These are phyloP conservation scores for Carcinoscorpius rotundicauda DNA, from an alignment of 1,140 invertebrate species.

Conservation along the genomic window DNA sequence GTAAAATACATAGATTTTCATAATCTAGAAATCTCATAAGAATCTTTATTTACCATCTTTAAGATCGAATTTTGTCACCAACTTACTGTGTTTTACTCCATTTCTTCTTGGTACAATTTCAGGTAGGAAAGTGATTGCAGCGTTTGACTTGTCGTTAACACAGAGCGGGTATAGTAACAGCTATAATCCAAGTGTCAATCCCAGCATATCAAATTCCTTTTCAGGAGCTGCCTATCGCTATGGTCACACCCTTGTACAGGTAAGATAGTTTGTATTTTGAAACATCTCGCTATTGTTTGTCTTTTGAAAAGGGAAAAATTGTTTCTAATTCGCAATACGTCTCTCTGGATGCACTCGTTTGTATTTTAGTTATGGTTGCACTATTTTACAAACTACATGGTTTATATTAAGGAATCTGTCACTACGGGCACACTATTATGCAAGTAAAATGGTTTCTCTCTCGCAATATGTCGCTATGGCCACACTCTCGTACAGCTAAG, in stretches of 20 bases:
- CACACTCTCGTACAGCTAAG: no score
- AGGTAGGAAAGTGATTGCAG: conserved; percentile 24
- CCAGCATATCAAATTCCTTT: conserved; percentile 37
- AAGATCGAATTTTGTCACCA: not conserved
- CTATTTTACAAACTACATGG: no score
- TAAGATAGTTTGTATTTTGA: conserved; percentile 1
- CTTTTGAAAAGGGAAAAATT: not conserved
- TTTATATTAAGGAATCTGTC: no score
- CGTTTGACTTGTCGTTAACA: conserved; percentile 25
- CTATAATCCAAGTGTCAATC: conserved; percentile 33
- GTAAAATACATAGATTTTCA: no score
- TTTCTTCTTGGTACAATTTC: not conserved
- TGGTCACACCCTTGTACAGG: conserved; percentile 57
- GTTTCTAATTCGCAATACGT: not conserved
- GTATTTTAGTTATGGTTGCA: not conserved
- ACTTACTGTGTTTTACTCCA: no score
- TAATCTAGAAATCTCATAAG: no score
- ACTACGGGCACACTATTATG: no score
- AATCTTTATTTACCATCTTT: no score
- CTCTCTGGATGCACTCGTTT: not conserved
- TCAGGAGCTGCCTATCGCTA: conserved; percentile 42
- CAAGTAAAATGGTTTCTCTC: no score
- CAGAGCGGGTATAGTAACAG: conserved; percentile 30
- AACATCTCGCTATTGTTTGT: not conserved
- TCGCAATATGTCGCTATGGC: no score